Base-by-base conservation (phyloP, 2,888 invertebrate species). In the Yponomeuta sedellus region DNA sequence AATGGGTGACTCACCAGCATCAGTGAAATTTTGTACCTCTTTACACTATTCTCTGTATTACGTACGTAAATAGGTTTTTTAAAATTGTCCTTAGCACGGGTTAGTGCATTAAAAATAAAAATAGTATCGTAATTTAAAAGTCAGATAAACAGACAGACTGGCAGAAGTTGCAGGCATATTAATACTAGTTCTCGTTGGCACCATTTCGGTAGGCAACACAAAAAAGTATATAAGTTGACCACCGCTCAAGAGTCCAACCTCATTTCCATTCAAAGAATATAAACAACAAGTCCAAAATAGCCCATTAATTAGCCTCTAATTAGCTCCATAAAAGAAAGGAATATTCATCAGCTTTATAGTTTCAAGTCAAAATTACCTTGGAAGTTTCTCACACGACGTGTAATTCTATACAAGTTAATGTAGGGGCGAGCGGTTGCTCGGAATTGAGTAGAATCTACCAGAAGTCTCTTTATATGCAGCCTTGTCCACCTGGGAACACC, bases 381-480 rank as follows among this genome's bases (percentile, higher is more conserved):
- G 57, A 72, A 74, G 69, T 76, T 70, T 70, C 72, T 73, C 76
- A 68, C 80, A 82, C 64, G 57, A 64, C 40, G 71, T 75, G 89
- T 85, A 88, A 89, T 79, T 73, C 75, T 82, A 88, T 82, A 77
- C 75, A 74, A 69, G 74, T 73, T 72, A 72, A 78, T 6, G 16
- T 52, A 52, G 44, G 44, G 44, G 44, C 44, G 44, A 16, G 10
- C 16, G 44, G 44, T 16, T 52, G 44, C 44, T 16, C 16, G 44
- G 12, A 5, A 16, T 16, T 16, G 4, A 52, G 44, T 52, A 52
- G 44, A 52, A 52, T 52, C 16, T 52, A 52, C 44, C 34, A 52
- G 44, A 52, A 52, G 44, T 8, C 16, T 52, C 16, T 52, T 16
- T 16, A 16, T 12, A 52, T 16, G 16, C 44, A 52, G 12, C 44